Evolutionary conservation across 2,113 vertebrate species (phyloP).

Genomic region (Phaethornis superciliosus): DNA sequence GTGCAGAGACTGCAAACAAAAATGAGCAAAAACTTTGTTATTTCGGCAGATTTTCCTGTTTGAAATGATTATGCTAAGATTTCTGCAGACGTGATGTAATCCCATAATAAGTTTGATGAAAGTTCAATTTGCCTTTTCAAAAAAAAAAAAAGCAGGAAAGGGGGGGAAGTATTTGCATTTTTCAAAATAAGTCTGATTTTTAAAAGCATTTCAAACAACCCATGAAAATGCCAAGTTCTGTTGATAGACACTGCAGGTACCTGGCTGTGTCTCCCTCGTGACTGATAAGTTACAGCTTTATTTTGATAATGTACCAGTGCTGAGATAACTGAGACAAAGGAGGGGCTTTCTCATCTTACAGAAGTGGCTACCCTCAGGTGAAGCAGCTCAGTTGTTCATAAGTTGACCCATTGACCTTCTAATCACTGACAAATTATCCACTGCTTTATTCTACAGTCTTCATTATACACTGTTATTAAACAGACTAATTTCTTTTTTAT

Average conservation of each 20-base stretch:
- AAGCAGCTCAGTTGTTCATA: slow-evolving; percentile 85
- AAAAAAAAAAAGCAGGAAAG: too few relatives aligned
- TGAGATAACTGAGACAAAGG: slow-evolving; percentile 70
- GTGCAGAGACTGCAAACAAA: not conserved
- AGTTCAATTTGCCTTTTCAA: not conserved
- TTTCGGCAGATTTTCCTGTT: not conserved
- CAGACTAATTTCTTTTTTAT: slow-evolving; percentile 62
- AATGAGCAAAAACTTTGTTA: fast-evolving
- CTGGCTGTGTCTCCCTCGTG: slow-evolving; percentile 18
- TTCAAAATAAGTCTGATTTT: not conserved
- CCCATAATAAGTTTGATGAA: not conserved
- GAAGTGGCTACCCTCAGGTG: slow-evolving; percentile 83
- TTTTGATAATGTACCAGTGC: slow-evolving; percentile 61
- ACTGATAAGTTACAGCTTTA: slow-evolving; percentile 51
- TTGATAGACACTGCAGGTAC: not conserved
- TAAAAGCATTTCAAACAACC: not conserved
- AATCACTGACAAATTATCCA: slow-evolving; percentile 91
- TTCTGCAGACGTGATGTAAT: not conserved
- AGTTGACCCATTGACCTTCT: slow-evolving; percentile 88
- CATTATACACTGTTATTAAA: slow-evolving; percentile 63
- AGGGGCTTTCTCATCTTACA: slow-evolving; percentile 77
- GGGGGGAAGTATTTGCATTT: not conserved
- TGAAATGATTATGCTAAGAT: not conserved
- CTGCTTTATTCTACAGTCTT: slow-evolving; percentile 52
- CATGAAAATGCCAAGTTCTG: not conserved